Evolutionary conservation across 2,797 vertebrate species (phyloP), one percentile per base, ranked within the genome.

Genomic region (Lagodon rhomboides): DNA sequence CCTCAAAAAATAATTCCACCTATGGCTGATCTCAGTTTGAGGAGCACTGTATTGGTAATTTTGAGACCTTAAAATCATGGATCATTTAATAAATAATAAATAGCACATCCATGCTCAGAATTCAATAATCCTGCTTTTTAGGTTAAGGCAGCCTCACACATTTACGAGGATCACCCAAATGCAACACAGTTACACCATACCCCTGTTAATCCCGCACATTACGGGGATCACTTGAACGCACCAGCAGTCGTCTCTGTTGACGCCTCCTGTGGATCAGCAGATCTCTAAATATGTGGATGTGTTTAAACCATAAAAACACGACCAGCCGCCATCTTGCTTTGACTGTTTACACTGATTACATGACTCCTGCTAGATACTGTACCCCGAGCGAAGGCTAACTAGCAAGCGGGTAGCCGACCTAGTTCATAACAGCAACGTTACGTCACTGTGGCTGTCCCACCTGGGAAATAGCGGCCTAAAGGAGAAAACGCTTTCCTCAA

Each of bases 341-440:
- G 0, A 30, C 63, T 11, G 4, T 44, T 22, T 23, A 55, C 38
- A 49, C 3, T 18, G 51, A 0, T 63, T 77, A 9, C 13, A 59
- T 12, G 13, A 16, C 22, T 18, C 12, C 18, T 50, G 8, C 44
- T 64, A 67, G 73, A 68, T 8, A 4, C 51, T 34, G 50, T 56
- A 56, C 17, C 38, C 54, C 23, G 43, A 72, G 72, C 56, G 47
- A n/a, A 67, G 62, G 86, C 69, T 84, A 85, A 62, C 53, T 53
- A 10, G 77, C 76, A 84, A 83, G 77, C 10, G 25, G 23, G 17
- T 27, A 71, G 18, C 77, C 73, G 82, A 91, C 87, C 90, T 87
- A 86, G 61, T 92, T 90, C 85, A 75, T 49, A 91, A 89, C 87
- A 89, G 79, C 71, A 41, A 71, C 84, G 87, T 94, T 94, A 91